Evolutionary conservation across 2,113 vertebrate genomes (phyloP), one percentile per base, ranked within the genome.

Genomic region (Stigmatopora argus): DNA sequence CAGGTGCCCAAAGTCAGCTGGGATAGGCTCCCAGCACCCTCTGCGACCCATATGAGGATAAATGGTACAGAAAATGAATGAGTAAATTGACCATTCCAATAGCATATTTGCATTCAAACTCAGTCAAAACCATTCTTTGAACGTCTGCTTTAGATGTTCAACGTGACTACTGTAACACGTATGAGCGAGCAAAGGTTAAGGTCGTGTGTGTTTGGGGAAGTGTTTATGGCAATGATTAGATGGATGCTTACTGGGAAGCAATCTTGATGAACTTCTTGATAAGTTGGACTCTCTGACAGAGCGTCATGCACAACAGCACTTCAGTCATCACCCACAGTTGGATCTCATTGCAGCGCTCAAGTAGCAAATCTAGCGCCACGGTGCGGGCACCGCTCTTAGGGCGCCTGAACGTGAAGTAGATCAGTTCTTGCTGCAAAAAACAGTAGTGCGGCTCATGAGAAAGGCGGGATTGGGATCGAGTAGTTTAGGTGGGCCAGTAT

Each of bases 201-300:
- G 26, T 31, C 26, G 26, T 31, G 26, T 31, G 26, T 31, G 26
- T 31, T 31, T 41, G 4, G 38, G 38, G 9, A 41, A 41, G 38
- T 41, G 38, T 41, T 41, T 41, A 10, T 41, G 6, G 31, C 12
- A 26, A 55, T 55, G 53, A 56, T 56, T 45, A 21, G 11, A 61
- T 18, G 65, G 14, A 67, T 69, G 93, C 95, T 94, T 80, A 99
- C 97, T 99, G 96, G n/a, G 95, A 92, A 9, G 95, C 95, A 13
- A 96, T 95, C 89, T 98, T 99, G 91, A 99, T 95, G 91, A 97
- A 98, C 82, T 98, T 99, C 82, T 99, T 99, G 83, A 98, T 90
- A 35, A 99, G 92, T 67, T 98, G 96, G 13, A 98, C 95, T 1
- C 97, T 91, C 83, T 96, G 96, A 85, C 93, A 94, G 72, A 96